phyloP scores from a whole-genome alignment of 1,140 invertebrate species.

The Oscheius sp. region DNA sequence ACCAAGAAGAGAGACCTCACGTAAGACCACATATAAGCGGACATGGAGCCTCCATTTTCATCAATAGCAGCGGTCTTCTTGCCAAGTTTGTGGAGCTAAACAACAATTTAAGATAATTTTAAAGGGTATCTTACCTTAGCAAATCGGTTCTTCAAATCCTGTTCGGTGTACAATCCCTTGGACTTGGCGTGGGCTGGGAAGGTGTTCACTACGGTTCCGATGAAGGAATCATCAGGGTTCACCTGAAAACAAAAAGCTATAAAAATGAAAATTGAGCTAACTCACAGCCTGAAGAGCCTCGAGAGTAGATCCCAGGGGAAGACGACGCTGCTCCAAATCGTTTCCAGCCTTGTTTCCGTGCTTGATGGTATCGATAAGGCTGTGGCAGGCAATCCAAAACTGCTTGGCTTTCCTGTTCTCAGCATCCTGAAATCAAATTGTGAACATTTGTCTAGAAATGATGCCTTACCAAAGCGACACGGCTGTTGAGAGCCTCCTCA shows the following conservation, averaged over 20 bases:
- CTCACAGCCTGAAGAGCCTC: constrained; percentile 24
- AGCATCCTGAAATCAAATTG: too few species aligned
- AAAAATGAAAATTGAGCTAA: constrained; percentile 7
- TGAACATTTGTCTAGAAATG: too few species aligned
- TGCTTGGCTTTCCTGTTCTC: constrained; percentile 69
- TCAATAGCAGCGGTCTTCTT: constrained; percentile 78
- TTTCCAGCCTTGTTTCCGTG: constrained; percentile 64
- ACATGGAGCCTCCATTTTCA: constrained; percentile 72
- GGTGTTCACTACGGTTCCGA: constrained; percentile 72
- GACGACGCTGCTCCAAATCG: constrained; percentile 65
- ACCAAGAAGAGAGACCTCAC: constrained; percentile 71
- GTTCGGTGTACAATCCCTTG: constrained; percentile 80
- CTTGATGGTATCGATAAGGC: constrained; percentile 75
- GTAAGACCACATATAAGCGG: constrained; percentile 81
- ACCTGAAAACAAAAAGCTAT: constrained; percentile 38
- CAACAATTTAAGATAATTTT: background rate
- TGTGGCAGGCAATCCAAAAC: constrained; percentile 86
- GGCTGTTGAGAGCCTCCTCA: constrained; percentile 80
- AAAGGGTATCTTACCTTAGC: constrained; percentile 68
- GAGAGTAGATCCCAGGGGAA: constrained; percentile 76
- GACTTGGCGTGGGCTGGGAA: constrained; percentile 75
- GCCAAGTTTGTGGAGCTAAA: constrained; percentile 60
- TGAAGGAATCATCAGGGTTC: constrained; percentile 67
- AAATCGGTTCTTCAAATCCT: constrained; percentile 79
- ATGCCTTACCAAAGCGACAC: constrained; percentile 58